Base-by-base conservation (phyloP, 2,888 invertebrate species). In the Tortrix viridana region DNA sequence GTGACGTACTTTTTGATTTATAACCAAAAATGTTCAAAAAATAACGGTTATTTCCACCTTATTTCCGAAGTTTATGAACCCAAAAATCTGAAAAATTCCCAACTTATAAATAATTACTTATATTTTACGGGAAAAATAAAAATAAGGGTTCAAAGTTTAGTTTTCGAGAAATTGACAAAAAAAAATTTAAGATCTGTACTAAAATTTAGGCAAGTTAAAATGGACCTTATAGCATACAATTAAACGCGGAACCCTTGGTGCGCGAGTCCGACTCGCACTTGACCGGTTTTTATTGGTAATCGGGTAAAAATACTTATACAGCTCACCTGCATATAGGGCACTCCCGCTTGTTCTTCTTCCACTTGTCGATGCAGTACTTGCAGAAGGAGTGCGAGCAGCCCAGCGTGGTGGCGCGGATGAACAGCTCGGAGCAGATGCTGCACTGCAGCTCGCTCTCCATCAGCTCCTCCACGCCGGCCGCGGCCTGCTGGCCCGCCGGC, bases 321-420 rank as follows among this genome's bases (percentile, higher is more conserved):
- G 93, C 71, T 95, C 60, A 89, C 92, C 92, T 85, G 75, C 95
- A 95, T 37, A 94, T 93, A 0, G 95, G 95, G 74, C 95, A 95
- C 14, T 93, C 92, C 14, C 80, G 89, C 67, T 93, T 93, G 69
- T 92, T 93, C 54, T 89, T 92, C 70, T 88, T 91, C 95, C 95
- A 95, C 49, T 84, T 77, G 0, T 81, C 77, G 54, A 95, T 94
- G 73, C 95, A 95, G 69, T 89, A 82, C 19, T 88, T 84, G 74
- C 95, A 95, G 74, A 94, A 95, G 0, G 94, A 93, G 71, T 95
- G 95, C 0, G 93, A 93, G 76, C 95, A 95, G 72, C 92, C 93
- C n/a, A 95, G 76, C 0, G 94, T 94, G 16, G 93, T 92, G 0
- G 95, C 93, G 82, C 92, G 88, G 4, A 95, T 86, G 77, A 95